A percentile compares a stretch with the other conserved stretches of the same genome.
These are phyloP conservation scores for Caranx ignobilis DNA, from an alignment of 2,113 vertebrate genomes.

Conservation along the genomic window DNA sequence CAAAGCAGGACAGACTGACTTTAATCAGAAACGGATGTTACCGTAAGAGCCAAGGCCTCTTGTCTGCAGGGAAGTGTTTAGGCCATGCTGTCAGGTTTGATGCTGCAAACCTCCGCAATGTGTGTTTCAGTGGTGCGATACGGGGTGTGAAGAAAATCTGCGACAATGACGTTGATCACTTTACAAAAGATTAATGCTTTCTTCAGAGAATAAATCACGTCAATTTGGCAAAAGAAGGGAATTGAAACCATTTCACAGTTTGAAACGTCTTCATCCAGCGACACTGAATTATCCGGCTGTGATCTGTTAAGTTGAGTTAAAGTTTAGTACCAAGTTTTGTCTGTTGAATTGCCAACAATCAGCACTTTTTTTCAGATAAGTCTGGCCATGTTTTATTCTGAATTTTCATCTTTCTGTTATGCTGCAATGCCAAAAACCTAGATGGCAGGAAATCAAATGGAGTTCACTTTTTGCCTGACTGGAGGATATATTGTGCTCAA, in stretches of 20 bases:
- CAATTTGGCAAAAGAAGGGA: background rate
- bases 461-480: background rate
- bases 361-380: background rate
- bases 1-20: slow-evolving; percentile 54
- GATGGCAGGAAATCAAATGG: no score
- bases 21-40: slow-evolving; percentile 76
- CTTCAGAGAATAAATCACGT: slow-evolving; percentile 4
- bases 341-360: background rate
- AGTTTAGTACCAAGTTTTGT: background rate
- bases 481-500: background rate
- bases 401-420: background rate
- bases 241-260: background rate
- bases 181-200: slow-evolving; percentile 5
- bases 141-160: slow-evolving; percentile 28
- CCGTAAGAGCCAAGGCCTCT: slow-evolving; percentile 55
- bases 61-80: slow-evolving; percentile 57
- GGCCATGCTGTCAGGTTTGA: slow-evolving; percentile 46
- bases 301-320: background rate
- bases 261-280: background rate
- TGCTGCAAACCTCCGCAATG: slow-evolving; percentile 20
- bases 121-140: background rate
- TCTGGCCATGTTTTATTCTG: background rate
- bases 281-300: background rate
- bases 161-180: slow-evolving; percentile 27
- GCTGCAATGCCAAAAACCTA: background rate